Percentiles rank a stretch among this genome's conserved stretches.
Conservation (phyloP, 2,888 invertebrate species). For the Drosophila ochracea region DNA sequence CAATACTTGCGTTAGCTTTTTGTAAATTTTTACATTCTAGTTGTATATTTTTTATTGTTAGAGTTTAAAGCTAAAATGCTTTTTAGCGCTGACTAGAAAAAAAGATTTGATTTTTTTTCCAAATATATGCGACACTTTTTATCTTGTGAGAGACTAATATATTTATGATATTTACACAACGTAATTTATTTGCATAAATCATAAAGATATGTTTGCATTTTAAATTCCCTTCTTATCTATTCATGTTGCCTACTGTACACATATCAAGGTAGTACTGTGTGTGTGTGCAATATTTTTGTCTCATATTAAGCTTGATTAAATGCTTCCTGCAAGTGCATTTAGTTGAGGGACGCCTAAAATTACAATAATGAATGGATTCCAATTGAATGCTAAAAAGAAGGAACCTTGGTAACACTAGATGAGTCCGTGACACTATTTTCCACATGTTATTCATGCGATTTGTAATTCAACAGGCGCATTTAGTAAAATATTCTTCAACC, state of each 20-base stretch:
- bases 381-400: constrained; percentile 25
- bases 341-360: constrained; percentile 22
- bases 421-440: neutral
- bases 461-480: neutral
- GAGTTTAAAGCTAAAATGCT: neutral
- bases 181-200: neutral
- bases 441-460: constrained; percentile 6
- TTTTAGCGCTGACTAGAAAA: neutral
- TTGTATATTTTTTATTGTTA: neutral
- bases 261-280: constrained; percentile 14
- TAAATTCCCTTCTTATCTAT: neutral
- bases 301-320: constrained; percentile 52
- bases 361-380: constrained; percentile 30
- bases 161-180: neutral
- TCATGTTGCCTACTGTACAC: neutral
- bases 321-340: constrained; percentile 53
- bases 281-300: neutral
- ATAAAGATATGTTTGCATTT: neutral
- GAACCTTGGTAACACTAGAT: constrained; percentile 43
- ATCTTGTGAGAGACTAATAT: neutral
- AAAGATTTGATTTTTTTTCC: neutral
- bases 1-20: neutral
- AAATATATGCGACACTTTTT: too few relatives aligned
- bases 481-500: neutral
- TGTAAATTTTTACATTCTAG: neutral